Percentiles rank a stretch among this genome's conserved stretches.
Conservation (phyloP, 2,888 invertebrate species). For the Diarsia mendica region DNA sequence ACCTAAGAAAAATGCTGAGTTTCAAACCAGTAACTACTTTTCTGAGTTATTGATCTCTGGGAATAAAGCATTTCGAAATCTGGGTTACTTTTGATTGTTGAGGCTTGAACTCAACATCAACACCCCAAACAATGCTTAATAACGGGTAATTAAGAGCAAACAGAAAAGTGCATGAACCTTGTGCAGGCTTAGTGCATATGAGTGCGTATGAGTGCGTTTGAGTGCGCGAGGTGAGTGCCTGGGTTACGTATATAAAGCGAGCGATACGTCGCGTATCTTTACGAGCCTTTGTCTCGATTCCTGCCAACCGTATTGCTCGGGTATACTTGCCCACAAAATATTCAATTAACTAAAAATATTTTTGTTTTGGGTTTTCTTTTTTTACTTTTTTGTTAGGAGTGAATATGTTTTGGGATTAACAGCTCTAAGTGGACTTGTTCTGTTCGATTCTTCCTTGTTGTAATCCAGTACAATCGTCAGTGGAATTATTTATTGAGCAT, state of each 20-base stretch:
- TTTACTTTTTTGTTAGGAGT: neutral
- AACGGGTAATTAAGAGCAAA: constrained; percentile 46
- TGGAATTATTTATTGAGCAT: neutral
- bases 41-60: neutral
- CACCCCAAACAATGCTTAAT: constrained; percentile 49
- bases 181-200: constrained; percentile 29
- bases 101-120: constrained; percentile 28
- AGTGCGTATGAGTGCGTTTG: constrained; percentile 44
- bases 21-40: neutral
- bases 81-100: constrained; percentile 37
- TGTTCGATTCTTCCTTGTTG: neutral
- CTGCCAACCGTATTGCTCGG: constrained; percentile 76
- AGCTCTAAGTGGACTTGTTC: neutral
- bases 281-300: constrained; percentile 87
- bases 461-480: neutral
- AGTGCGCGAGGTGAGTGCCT: constrained; percentile 71
- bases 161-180: constrained; percentile 54
- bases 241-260: constrained; percentile 71
- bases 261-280: constrained; percentile 82
- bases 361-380: constrained; percentile 13
- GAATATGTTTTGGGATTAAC: constrained; percentile 22
- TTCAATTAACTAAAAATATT: constrained; percentile 43
- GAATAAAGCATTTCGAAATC: constrained; percentile 17
- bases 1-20: neutral
- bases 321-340: constrained; percentile 66